A percentile compares a stretch with the other conserved stretches of the same genome.
phyloP scores from a whole-genome alignment of 1,140 invertebrate species.

The Drosophila rufa region DNA sequence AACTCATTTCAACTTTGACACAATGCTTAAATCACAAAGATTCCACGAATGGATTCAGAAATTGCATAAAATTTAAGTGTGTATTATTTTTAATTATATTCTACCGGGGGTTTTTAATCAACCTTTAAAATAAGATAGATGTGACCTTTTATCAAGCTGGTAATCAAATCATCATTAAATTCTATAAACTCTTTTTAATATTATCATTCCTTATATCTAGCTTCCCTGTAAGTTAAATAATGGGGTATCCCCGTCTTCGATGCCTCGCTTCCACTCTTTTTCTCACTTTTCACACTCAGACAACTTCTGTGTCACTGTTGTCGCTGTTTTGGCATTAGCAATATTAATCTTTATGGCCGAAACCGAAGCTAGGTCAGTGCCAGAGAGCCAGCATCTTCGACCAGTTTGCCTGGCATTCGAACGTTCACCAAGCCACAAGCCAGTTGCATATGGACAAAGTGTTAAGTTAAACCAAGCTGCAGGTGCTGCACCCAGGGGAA shows the following conservation, averaged over 20 bases:
- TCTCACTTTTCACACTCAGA: constrained; percentile 21
- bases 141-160: too few species aligned
- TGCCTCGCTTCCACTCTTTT: neutral
- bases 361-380: constrained; percentile 77
- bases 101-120: too few species aligned
- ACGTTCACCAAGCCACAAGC: constrained; percentile 38
- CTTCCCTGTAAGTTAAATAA: too few species aligned
- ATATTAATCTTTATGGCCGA: constrained; percentile 60
- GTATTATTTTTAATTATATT: too few species aligned
- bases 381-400: constrained; percentile 72
- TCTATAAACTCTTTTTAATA: too few species aligned
- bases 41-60: neutral
- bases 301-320: constrained; percentile 24
- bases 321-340: constrained; percentile 37
- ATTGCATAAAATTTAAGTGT: too few species aligned
- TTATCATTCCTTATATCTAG: too few species aligned
- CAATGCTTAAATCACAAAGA: neutral
- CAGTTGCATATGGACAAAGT: constrained; percentile 25
- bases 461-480: constrained; percentile 6
- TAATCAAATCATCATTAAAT: too few species aligned
- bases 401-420: constrained; percentile 59
- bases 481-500: too few species aligned
- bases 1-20: neutral
- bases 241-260: neutral
- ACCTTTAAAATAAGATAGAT: too few species aligned